These are phyloP conservation scores for Cryptocephalus moraei DNA, from an alignment of 2,888 invertebrate species.

Conservation along the genomic window DNA sequence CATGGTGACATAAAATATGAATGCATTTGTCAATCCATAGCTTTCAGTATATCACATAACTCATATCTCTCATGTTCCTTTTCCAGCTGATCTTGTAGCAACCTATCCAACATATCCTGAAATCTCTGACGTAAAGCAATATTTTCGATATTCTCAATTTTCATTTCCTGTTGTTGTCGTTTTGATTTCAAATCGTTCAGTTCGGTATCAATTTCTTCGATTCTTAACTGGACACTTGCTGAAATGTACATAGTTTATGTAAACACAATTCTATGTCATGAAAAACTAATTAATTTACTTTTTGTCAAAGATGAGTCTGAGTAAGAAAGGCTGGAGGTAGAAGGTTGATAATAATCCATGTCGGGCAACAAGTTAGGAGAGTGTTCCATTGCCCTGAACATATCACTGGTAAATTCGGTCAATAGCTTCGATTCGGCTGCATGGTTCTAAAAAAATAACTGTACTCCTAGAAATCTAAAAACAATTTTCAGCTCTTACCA, in stretches of 20 bases:
- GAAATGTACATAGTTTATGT: neutral
- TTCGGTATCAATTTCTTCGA: slow-evolving; percentile 63
- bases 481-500: slow-evolving; percentile 27
- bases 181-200: slow-evolving; percentile 64
- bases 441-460: slow-evolving; percentile 1
- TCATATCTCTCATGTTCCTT: slow-evolving; percentile 56
- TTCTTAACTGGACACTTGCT: slow-evolving; percentile 41
- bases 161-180: slow-evolving; percentile 68
- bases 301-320: slow-evolving; percentile 25
- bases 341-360: slow-evolving; percentile 33
- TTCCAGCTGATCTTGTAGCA: slow-evolving; percentile 69
- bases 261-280: slow-evolving; percentile 1
- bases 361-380: slow-evolving; percentile 31
- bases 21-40: neutral
- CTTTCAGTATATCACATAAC: slow-evolving; percentile 30
- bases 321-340: slow-evolving; percentile 22
- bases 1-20: too few species aligned
- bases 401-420: slow-evolving; percentile 52
- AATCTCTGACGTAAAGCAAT: slow-evolving; percentile 72
- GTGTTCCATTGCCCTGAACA: slow-evolving; percentile 41
- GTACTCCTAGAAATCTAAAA: neutral
- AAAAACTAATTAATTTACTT: slow-evolving; percentile 13
- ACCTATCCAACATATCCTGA: slow-evolving; percentile 61
- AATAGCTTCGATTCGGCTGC: slow-evolving; percentile 35
- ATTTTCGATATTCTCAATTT: slow-evolving; percentile 79